These are phyloP conservation scores for Andricus curvator DNA, from an alignment of 2,888 invertebrate species.

Conservation along the genomic window DNA sequence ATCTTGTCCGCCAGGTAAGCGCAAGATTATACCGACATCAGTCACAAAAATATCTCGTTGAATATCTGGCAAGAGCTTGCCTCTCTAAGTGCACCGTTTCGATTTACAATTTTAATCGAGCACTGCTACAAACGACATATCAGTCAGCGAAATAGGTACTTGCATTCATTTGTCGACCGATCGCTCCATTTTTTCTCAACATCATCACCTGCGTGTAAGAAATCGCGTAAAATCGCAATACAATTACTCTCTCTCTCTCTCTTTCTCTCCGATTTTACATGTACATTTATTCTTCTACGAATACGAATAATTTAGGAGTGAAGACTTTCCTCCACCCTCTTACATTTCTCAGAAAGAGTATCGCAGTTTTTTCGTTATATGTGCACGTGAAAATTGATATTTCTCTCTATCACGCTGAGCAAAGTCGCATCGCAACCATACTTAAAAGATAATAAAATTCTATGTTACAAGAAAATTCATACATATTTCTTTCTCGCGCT, in stretches of 20 bases:
- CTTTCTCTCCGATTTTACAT: slow-evolving; percentile 29
- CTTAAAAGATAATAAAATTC: slow-evolving; percentile 68
- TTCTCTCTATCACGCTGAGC: slow-evolving; percentile 29
- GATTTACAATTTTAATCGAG: slow-evolving; percentile 30
- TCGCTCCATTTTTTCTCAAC: slow-evolving; percentile 45
- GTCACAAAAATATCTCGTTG: slow-evolving; percentile 74
- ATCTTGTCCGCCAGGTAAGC: slow-evolving; percentile 45
- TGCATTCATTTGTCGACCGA: slow-evolving; percentile 1
- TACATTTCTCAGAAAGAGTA: slow-evolving; percentile 45
- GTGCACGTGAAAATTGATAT: slow-evolving; percentile 45
- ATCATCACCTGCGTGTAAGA: slow-evolving; percentile 47
- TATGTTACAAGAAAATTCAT: slow-evolving; percentile 69
- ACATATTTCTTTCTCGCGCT: slow-evolving; percentile 50
- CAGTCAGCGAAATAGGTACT: slow-evolving; percentile 37
- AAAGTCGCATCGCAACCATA: slow-evolving; percentile 54
- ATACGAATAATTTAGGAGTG: slow-evolving; percentile 58
- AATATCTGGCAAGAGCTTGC: slow-evolving; percentile 60
- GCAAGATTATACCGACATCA: slow-evolving; percentile 60
- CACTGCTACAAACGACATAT: slow-evolving; percentile 17
- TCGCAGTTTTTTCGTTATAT: slow-evolving; percentile 42
- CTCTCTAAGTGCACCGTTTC: slow-evolving; percentile 51
- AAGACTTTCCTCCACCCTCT: slow-evolving; percentile 46
- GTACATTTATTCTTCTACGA: slow-evolving; percentile 44
- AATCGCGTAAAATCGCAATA: slow-evolving; percentile 50
- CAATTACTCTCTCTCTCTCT: slow-evolving; percentile 51